Base-by-base conservation (phyloP, 2,888 invertebrate species). In the Drosophila villosipedis region DNA sequence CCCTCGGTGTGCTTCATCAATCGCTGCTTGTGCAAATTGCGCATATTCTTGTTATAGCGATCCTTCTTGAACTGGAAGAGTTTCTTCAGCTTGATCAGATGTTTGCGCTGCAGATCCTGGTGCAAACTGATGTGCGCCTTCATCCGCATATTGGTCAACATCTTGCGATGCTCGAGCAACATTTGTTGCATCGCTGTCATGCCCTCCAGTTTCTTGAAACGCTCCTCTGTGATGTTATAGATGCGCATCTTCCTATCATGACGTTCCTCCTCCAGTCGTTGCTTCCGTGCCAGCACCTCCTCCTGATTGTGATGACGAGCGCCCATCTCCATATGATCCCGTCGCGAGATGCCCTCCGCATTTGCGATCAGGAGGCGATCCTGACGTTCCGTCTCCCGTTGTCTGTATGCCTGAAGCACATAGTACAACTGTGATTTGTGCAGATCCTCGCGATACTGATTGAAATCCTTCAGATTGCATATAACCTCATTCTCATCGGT, bases 381-480 rank as follows among this genome's bases (percentile, higher is more conserved):
- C 3, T 80, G 83, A 28, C 91, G 90, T 39, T 92, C 92, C 7
- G 85, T 73, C 67, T 92, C 89, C 61, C 88, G 70, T 19, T 82
- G 82, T n/a, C 82, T 85, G 10, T 91, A 76, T 33, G 92, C 91
- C 58, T 89, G 91, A 67, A 94, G 94, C 68, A 95, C 94, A 63
- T 94, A 92, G 66, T 95, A 95, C 91, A 95, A 94, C 74, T 94
- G 94, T 25, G 94, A 94, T 70, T 94, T 94, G 77, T 95, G 94
- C 62, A 96, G 90, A 78, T 95, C 95, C 76, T 94, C 94, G 64
- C 96, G 94, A 92, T 95, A 95, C 74, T 95, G 94, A 86, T 96
- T 96, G 89, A 95, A 96, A 81, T 95, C 95, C 73, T 94, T 95
- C 25, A 95, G 90, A 2, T 95, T 94, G 88, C 96, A 96, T 2